phyloP scores from a whole-genome alignment of 2,888 invertebrate species.

The Netelia inedita region DNA sequence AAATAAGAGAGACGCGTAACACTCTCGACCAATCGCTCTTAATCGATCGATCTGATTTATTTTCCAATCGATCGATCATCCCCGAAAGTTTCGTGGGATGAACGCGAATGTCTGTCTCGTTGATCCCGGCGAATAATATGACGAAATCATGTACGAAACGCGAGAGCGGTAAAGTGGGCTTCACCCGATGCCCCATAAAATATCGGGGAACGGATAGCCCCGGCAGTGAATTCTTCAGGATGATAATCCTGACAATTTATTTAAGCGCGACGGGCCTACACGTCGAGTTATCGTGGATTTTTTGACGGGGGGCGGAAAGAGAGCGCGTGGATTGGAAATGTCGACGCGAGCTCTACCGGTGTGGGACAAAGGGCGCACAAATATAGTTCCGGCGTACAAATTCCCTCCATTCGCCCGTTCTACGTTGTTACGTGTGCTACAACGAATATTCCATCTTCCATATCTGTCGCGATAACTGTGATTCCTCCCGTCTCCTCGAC shows the following conservation, averaged over 20 bases:
- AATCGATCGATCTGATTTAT: too few species aligned
- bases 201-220: neutral
- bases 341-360: constrained; percentile 8
- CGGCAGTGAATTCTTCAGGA: constrained; percentile 43
- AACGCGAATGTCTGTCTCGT: neutral
- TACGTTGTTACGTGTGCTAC: neutral
- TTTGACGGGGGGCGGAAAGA: constrained; percentile 6
- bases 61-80: too few species aligned
- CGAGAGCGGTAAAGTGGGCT: neutral
- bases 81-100: too few species aligned
- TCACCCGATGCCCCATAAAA: constrained; percentile 1
- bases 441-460: neutral
- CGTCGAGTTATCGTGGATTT: constrained; percentile 21
- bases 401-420: neutral
- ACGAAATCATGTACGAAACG: constrained; percentile 2
- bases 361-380: constrained; percentile 1
- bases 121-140: neutral
- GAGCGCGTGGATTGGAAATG: constrained; percentile 22
- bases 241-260: constrained; percentile 49
- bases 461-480: constrained; percentile 43
- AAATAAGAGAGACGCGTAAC: too few species aligned
- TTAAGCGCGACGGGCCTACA: constrained; percentile 16
- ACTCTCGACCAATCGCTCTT: too few species aligned
- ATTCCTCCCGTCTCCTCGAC: constrained; percentile 46
- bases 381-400: constrained; percentile 11